Base-by-base conservation (phyloP, 2,797 vertebrate species). In the Morelia viridis region DNA sequence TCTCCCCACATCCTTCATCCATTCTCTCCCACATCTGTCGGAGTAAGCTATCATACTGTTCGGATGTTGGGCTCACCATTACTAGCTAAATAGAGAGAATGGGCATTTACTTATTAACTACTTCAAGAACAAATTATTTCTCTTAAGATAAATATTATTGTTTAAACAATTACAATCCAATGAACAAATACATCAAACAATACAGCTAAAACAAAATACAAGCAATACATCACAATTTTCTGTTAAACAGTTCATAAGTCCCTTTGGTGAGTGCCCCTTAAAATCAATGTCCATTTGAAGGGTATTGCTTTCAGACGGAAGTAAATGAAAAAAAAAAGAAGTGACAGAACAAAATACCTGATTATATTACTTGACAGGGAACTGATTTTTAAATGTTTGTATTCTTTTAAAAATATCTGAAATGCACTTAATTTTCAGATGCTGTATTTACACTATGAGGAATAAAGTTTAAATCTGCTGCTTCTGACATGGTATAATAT, bases 1-100 rank as follows among this genome's bases (percentile, higher is more conserved):
- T 99, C 96, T 99, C 99, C 93, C 99, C 99, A 19, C 98, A 98
- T 83, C 99, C 98, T 92, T 99, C 99, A 83, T 99, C 98, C 95
- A 99, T 98, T 62, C 98, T 98, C 91, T 99, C 98, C 93, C 98
- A 98, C 96, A 99, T 97, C 95, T 99, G 98, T 88, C 96, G 97
- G 84, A 99, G 97, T 94, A 99, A 98, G 87, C 98, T 98, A 97
- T 99, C 99, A 92, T 99, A 99, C 94, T 99, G 99, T 94, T 99
- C 98, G 91, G 98, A 98, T 65, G 98, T 98, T 28, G 99, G 99
- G 95, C 99, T 99, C 95, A 99, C 99, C 96, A 99, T 98, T 90
- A 98, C 98, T 96, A 98, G 95, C 99, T 99, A 97, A 93, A 97
- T 4, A 96, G 91, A 96, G 92, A 97, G 89, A 96, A 35, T 80